Conservation (phyloP, 2,113 vertebrate genomes). For the Pelmatolapia mariae region DNA sequence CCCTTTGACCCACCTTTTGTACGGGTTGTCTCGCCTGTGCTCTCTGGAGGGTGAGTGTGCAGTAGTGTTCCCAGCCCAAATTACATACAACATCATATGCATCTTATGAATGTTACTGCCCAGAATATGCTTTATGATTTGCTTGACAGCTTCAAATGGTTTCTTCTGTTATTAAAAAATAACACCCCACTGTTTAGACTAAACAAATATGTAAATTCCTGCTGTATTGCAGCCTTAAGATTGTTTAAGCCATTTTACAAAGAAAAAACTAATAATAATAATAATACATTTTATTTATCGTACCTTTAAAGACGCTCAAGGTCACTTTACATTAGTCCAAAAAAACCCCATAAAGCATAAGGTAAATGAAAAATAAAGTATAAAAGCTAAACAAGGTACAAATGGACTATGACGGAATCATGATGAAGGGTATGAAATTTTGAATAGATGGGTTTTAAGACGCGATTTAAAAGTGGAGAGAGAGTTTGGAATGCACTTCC, state of each 20-base stretch:
- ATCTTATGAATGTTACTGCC: not conserved
- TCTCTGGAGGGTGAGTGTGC: slow-evolving; percentile 92
- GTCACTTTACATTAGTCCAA: not conserved
- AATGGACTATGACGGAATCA: not conserved
- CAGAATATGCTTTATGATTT: not conserved
- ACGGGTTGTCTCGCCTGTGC: slow-evolving; percentile 93
- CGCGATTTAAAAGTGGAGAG: not conserved
- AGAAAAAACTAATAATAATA: not conserved
- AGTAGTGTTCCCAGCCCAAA: not conserved
- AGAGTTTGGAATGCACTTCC: not conserved
- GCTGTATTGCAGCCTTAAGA: not conserved
- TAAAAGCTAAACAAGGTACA: not conserved
- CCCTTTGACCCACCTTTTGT: slow-evolving; percentile 98
- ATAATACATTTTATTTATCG: not conserved
- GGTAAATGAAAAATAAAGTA: not conserved
- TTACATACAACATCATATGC: not conserved
- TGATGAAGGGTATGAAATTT: not conserved
- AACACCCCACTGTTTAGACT: not conserved
- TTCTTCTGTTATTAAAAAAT: not conserved
- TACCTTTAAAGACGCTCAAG: not conserved
- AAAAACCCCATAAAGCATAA: rapidly evolving
- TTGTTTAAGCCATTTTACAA: not conserved
- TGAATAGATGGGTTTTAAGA: not conserved
- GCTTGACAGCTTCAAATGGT: not conserved
- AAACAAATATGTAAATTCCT: not conserved